These are phyloP conservation scores for Synanthedon tipuliformis DNA, from an alignment of 2,888 invertebrate genomes.

Conservation along the genomic window DNA sequence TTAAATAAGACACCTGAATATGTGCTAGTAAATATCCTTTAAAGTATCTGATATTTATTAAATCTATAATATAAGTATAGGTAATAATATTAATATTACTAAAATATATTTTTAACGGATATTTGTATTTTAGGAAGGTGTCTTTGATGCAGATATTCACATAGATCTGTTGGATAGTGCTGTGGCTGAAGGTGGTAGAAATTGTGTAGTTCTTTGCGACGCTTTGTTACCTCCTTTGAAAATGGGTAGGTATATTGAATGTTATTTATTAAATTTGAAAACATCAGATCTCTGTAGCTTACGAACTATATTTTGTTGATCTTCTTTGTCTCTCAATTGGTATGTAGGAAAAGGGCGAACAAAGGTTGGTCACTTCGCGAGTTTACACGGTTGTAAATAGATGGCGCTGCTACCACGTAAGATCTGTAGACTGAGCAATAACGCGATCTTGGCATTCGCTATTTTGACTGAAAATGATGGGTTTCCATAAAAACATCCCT, in stretches of 20 bases:
- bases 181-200: slow-evolving; percentile 71
- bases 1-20: slow-evolving; percentile 65
- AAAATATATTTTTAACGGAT: background rate
- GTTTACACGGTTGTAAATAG: too few species aligned
- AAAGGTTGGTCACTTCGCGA: too few species aligned
- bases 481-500: too few species aligned
- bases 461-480: too few species aligned
- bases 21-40: slow-evolving; percentile 54
- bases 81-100: too few species aligned
- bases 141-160: slow-evolving; percentile 75
- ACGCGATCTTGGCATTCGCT: too few species aligned
- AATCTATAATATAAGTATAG: too few species aligned
- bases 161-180: slow-evolving; percentile 73
- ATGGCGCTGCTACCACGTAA: too few species aligned
- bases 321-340: too few species aligned
- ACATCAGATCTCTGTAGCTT: background rate
- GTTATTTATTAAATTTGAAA: background rate
- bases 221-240: slow-evolving; percentile 75
- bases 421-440: too few species aligned
- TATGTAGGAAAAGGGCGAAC: too few species aligned
- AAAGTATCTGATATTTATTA: background rate
- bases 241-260: slow-evolving; percentile 57
- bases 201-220: slow-evolving; percentile 75
- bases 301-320: too few species aligned
- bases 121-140: slow-evolving; percentile 67